Evolutionary conservation across 2,797 vertebrate species (phyloP), one percentile per base, ranked within the genome.

Genomic region (Tenualosa ilisha): DNA sequence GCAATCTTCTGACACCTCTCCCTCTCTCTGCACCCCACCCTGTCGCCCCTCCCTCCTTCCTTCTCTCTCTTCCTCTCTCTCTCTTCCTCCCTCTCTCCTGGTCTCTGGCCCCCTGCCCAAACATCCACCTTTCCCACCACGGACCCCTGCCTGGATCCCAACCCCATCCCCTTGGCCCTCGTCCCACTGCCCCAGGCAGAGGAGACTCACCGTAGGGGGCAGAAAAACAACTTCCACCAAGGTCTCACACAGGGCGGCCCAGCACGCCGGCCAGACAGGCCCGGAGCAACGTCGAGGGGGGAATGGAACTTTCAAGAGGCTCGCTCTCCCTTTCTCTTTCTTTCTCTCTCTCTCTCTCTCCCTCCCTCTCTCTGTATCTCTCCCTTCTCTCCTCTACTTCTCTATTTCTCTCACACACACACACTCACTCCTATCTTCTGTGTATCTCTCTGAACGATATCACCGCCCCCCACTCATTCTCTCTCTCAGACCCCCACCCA

Each of bases 161-260:
- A 90, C 90, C 91, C 91, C 90, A 87, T 88, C 43, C 93, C 93
- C 93, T 89, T 92, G 94, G 93, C 92, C 92, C 92, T 93, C 91
- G 93, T 87, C 92, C 90, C 89, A 94, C 92, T 93, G 93, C 95
- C 94, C 92, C 92, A 90, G 94, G 93, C 94, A 93, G 92, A 88
- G 89, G 89, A 93, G 91, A 93, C 91, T 89, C 92, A 91, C 95
- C 89, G 85, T 92, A 94, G 94, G 95, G 93, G 94, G 94, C 93
- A 95, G 92, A 95, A 95, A 95, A 95, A 95, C 94, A 95, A 95
- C 94, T 93, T 95, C 93, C 94, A 95, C 94, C 93, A 93, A 90
- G 91, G 92, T 93, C 92, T 95, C 93, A 91, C 92, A 93, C 94
- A 94, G 92, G 92, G 94, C 91, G 91, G 91, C 91, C 88, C 92